These are phyloP conservation scores for Bradypus variegatus DNA, from an alignment of 2,797 vertebrate genomes.

Conservation along the genomic window DNA sequence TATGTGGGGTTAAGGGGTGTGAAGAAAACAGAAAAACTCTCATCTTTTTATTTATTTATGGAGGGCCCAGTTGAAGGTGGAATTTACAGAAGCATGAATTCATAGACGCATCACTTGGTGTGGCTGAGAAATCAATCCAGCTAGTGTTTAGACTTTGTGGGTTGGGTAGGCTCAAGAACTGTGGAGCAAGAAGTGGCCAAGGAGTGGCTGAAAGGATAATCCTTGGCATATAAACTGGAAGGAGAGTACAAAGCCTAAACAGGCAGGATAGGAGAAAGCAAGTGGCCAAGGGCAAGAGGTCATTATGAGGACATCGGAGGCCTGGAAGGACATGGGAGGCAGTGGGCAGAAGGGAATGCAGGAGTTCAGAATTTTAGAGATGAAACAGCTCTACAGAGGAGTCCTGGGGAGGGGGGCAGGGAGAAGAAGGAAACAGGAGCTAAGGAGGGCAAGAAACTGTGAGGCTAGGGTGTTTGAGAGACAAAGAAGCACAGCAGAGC, in stretches of 20 bases:
- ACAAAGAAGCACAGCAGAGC: background rate
- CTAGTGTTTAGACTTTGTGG: background rate
- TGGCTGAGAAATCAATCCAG: conserved; percentile 16
- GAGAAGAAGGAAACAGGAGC: background rate
- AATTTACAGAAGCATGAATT: conserved; percentile 41
- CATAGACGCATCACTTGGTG: conserved; percentile 20
- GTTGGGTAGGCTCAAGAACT: background rate
- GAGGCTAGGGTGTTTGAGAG: background rate
- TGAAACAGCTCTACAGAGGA: background rate
- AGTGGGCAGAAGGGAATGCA: background rate
- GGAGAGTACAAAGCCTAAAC: background rate
- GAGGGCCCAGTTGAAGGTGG: background rate
- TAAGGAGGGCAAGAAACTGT: background rate
- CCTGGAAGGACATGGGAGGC: background rate
- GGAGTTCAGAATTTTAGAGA: conserved; percentile 13
- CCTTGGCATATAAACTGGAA: background rate
- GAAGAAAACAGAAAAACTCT: conserved; percentile 26
- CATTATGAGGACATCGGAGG: background rate
- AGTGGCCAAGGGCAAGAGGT: conserved; percentile 23
- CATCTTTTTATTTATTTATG: conserved; percentile 34
- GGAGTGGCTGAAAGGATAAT: background rate
- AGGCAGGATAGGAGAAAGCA: background rate
- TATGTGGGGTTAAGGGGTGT: background rate
- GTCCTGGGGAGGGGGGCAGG: background rate
- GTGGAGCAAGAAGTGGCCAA: background rate